phyloP scores from a whole-genome alignment of 2,113 vertebrate species.

The Coturnix japonica region DNA sequence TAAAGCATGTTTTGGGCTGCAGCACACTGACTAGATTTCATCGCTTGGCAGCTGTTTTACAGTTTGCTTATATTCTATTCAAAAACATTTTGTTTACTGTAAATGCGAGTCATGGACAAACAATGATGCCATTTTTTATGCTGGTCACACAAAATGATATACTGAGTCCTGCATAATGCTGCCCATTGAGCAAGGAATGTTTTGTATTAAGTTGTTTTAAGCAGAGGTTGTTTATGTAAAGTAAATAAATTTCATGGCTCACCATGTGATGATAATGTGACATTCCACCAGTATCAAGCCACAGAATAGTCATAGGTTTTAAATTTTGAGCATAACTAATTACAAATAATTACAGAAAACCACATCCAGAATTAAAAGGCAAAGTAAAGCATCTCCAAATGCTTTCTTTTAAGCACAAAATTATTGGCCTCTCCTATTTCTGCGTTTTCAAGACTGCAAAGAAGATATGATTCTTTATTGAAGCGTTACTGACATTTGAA shows the following conservation, averaged over 20 bases:
- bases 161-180: constrained; percentile 68
- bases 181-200: constrained; percentile 79
- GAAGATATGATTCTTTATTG: not conserved
- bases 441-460: not conserved
- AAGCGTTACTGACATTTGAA: not conserved
- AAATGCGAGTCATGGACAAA: constrained; percentile 79
- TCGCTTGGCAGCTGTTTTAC: constrained; percentile 76
- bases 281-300: constrained; percentile 82
- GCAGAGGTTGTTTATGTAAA: constrained; percentile 83
- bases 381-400: constrained; percentile 12
- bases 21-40: constrained; percentile 75
- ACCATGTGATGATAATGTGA: constrained; percentile 97
- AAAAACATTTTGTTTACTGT: constrained; percentile 94
- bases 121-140: constrained; percentile 81
- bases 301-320: constrained; percentile 82
- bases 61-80: constrained; percentile 83
- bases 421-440: not conserved
- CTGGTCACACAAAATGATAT: constrained; percentile 73
- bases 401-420: not conserved
- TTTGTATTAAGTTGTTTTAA: constrained; percentile 85
- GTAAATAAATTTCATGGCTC: constrained; percentile 92
- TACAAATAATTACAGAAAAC: constrained; percentile 91
- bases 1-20: constrained; percentile 65
- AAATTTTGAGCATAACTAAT: constrained; percentile 86
- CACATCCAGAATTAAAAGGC: constrained; percentile 83